Evolutionary conservation across 2,888 invertebrate species (phyloP).

Genomic region (Campoplex nolae): DNA sequence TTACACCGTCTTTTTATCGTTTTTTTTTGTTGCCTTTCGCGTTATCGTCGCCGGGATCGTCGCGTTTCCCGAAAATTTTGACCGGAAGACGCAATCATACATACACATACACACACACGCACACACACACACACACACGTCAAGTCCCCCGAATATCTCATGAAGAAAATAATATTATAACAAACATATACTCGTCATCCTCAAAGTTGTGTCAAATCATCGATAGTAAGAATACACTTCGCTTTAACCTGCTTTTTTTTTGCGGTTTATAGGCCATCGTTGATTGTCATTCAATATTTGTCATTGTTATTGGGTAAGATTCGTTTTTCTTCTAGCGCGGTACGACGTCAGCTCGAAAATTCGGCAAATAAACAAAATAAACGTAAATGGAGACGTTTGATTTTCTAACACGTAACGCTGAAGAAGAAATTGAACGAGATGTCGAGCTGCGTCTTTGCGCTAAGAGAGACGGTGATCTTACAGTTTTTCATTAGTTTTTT

Average conservation of each 20-base stretch:
- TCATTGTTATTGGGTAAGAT: not conserved
- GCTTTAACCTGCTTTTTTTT: slow-evolving; percentile 6
- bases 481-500: slow-evolving; percentile 2
- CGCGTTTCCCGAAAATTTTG: slow-evolving; percentile 20
- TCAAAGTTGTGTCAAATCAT: slow-evolving; percentile 6
- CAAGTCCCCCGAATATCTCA: not conserved
- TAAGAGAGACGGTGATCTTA: slow-evolving; percentile 15
- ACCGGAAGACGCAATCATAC: slow-evolving; percentile 4
- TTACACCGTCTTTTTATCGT: slow-evolving; percentile 13
- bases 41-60: not conserved
- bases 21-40: slow-evolving; percentile 33
- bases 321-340: slow-evolving; percentile 6
- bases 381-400: not conserved
- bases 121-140: not conserved
- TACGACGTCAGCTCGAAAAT: not conserved
- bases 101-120: not conserved
- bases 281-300: not conserved
- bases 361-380: not conserved
- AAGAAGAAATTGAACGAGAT: slow-evolving; percentile 29
- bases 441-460: slow-evolving; percentile 28
- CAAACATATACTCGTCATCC: not conserved
- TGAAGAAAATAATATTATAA: not conserved
- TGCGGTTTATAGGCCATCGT: slow-evolving; percentile 1
- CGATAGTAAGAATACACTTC: slow-evolving; percentile 14
- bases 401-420: not conserved